Percentiles rank a stretch among this genome's conserved stretches.
phyloP scores from a whole-genome alignment of 1,140 invertebrate genomes.

The Proales similis region DNA sequence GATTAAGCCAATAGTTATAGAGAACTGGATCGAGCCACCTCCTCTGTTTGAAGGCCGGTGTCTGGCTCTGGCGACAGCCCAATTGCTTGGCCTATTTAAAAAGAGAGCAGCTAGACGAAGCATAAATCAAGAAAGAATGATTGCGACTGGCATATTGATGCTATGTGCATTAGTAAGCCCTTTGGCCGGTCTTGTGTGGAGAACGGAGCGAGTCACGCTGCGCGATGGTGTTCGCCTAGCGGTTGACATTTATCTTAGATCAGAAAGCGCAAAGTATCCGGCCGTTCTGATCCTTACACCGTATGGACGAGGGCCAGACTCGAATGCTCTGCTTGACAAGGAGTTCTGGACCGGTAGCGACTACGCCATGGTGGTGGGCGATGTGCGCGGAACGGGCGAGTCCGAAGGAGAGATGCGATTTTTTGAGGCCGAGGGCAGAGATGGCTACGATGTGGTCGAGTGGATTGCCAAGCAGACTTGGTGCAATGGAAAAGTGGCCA shows the following conservation, averaged over 20 bases:
- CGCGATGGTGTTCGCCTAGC: slow-evolving; percentile 3
- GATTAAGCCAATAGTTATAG: no score
- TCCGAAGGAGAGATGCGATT: slow-evolving; percentile 8
- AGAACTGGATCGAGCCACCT: no score
- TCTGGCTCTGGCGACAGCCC: no score
- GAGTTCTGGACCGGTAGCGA: neutral
- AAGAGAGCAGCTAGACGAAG: no score
- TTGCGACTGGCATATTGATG: no score
- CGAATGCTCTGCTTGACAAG: neutral
- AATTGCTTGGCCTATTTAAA: no score
- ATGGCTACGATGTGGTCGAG: slow-evolving; percentile 18
- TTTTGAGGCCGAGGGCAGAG: neutral
- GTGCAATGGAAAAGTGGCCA: slow-evolving; percentile 4
- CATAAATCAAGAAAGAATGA: no score
- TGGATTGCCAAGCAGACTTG: slow-evolving; percentile 13
- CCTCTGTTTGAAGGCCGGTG: no score
- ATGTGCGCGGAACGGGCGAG: slow-evolving; percentile 3
- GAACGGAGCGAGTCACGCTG: neutral
- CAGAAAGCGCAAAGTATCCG: neutral
- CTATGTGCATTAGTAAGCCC: no score
- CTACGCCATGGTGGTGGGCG: slow-evolving; percentile 20
- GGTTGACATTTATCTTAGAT: neutral
- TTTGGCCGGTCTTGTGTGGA: no score
- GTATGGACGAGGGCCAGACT: neutral
- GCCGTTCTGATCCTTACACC: slow-evolving; percentile 27